Base-by-base conservation (phyloP, 2,113 vertebrate species). In the Jaculus jaculus region DNA sequence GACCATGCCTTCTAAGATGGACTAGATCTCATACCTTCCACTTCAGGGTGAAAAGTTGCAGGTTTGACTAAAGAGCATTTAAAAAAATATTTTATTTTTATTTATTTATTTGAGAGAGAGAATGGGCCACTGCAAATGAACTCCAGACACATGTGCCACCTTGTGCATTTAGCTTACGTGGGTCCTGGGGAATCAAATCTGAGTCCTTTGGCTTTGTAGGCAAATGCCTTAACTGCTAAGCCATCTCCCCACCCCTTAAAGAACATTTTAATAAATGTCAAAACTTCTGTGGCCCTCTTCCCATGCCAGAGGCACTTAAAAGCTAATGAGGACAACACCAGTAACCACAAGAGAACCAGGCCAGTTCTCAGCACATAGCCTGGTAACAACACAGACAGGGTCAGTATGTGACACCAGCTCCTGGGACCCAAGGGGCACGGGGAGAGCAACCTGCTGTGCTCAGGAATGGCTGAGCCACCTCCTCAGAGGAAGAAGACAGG, bases 401-500 rank as follows among this genome's bases (percentile, higher is more conserved):
- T 80, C 0, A 0, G 74, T 61, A 23, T 66, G 54, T 4, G 2
- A 42, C 9, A 2, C 75, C 84, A 85, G 42, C 16, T 90, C 88
- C 63, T 61, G 12, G 28, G 66, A 81, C 74, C 78, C 34, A 91
- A 93, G 5, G 18, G 60, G 17, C 34, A 74, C 34, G 28, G 73
- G 75, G 77, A 68, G 0, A 84, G 84, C 23, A 69, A 1, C 82
- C 92, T 94, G 65, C 69, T 78, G 42, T 73, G 71, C n/a, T 26
- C 21, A 11, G 73, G 39, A 17, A 80, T 91, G 68, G 65, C 73
- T 93, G 88, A 90, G 75, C 89, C 78, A 83, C 28, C 1, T 80
- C 89, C 71, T 72, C 32, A 32, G 84, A 68, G 96, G 96, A 97
- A 97, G 97, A 98, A 97, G 94, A 73, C 0, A 0, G 94, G 97